phyloP scores from a whole-genome alignment of 2,113 vertebrate species.

The Ammodytes dubius region DNA sequence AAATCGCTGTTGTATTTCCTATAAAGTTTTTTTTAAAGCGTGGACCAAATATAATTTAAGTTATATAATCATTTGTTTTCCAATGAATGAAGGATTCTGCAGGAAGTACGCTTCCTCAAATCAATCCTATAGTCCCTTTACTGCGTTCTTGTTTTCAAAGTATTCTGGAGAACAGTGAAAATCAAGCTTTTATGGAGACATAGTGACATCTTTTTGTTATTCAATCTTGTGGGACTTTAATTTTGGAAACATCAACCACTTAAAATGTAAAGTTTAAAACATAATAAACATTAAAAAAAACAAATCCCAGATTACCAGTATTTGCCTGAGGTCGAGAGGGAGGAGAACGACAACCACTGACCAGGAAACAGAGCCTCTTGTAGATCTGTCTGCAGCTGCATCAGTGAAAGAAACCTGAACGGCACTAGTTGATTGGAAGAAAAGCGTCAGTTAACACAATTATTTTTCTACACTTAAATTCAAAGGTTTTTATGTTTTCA shows the following conservation, averaged over 20 bases:
- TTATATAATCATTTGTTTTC: not conserved
- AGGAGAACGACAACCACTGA: too few species aligned
- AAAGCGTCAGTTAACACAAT: not conserved
- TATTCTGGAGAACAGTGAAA: not conserved
- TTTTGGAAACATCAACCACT: too few species aligned
- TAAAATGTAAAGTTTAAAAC: not conserved
- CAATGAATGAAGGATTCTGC: not conserved
- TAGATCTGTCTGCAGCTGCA: not conserved
- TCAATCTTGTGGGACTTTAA: not conserved
- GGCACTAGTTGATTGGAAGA: not conserved
- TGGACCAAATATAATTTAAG: not conserved
- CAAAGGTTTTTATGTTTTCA: conserved; percentile 14
- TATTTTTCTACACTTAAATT: not conserved
- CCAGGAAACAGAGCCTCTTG: not conserved
- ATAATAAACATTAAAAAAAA: not conserved
- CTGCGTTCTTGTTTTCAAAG: not conserved
- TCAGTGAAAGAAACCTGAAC: not conserved
- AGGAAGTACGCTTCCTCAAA: not conserved
- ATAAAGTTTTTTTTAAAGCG: not conserved
- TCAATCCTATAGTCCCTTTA: not conserved
- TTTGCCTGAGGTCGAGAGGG: not conserved
- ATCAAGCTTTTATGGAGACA: not conserved
- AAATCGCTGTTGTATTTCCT: not conserved
- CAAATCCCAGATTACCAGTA: not conserved
- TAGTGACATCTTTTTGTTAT: not conserved